Percentiles rank a stretch among this genome's conserved stretches.
Evolutionary conservation across 1,140 invertebrate species (phyloP).

Genomic region (Drosophila prosaltans): DNA sequence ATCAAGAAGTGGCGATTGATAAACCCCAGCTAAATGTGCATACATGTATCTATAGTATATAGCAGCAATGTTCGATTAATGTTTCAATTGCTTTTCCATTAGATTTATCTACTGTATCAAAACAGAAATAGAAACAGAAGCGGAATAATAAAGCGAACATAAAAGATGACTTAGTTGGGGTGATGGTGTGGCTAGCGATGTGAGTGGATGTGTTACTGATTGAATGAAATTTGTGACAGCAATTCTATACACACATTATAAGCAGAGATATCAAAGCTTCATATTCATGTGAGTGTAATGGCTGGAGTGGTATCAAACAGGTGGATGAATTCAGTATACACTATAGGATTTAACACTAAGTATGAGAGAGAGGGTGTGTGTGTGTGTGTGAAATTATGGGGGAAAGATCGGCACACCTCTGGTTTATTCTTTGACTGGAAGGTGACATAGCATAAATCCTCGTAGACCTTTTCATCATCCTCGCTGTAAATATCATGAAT

Average conservation of each 20-base stretch:
- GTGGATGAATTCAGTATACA: background rate
- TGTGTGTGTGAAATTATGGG: slow-evolving; percentile 15
- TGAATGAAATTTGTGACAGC: background rate
- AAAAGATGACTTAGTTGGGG: background rate
- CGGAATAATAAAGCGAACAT: slow-evolving; percentile 1
- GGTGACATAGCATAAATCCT: slow-evolving; percentile 93
- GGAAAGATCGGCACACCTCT: slow-evolving; percentile 84
- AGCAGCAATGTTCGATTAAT: background rate
- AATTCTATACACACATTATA: slow-evolving; percentile 3
- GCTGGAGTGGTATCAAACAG: background rate
- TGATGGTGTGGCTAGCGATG: background rate
- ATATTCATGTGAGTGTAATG: background rate
- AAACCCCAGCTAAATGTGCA: background rate
- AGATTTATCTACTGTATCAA: background rate
- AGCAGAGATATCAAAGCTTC: background rate
- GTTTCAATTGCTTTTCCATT: background rate
- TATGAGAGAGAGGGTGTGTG: slow-evolving; percentile 16
- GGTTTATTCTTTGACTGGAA: slow-evolving; percentile 86
- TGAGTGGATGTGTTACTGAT: background rate
- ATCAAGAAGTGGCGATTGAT: background rate
- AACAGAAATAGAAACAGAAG: slow-evolving; percentile 10
- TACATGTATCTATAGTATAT: background rate
- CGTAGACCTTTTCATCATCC: slow-evolving; percentile 92
- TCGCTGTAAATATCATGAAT: slow-evolving; percentile 76
- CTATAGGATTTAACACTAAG: slow-evolving; percentile 2